Conservation (phyloP, 1,140 invertebrate genomes). For the Coboldia fuscipes region DNA sequence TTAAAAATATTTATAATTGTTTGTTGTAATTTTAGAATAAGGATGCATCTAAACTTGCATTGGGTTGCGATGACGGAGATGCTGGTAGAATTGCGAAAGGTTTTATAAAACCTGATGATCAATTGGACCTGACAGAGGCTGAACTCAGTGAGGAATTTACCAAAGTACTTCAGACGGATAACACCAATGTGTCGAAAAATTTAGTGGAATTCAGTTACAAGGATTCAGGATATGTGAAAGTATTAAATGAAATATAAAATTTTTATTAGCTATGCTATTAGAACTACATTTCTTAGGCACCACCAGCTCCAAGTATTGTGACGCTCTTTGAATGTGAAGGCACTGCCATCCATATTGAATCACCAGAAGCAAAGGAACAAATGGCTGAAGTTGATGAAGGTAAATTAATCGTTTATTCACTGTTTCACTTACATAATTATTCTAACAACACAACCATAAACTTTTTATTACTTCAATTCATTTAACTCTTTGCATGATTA, state of each 20-base stretch:
- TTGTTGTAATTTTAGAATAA: no score
- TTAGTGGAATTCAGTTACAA: conserved; percentile 48
- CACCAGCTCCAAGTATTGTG: conserved; percentile 33
- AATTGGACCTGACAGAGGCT: conserved; percentile 41
- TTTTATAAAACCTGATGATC: conserved; percentile 43
- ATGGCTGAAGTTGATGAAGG: conserved; percentile 28
- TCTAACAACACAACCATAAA: no score
- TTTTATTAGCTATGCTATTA: no score
- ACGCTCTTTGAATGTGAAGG: conserved; percentile 37
- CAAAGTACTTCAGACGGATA: conserved; percentile 44
- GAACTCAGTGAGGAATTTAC: conserved; percentile 67
- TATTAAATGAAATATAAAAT: no score
- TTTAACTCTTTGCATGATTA: no score
- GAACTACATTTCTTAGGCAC: conserved; percentile 17
- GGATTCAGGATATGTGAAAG: conserved; percentile 27
- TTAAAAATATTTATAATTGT: no score
- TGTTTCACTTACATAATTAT: no score
- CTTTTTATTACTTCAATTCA: no score
- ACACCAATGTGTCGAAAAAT: conserved; percentile 42
- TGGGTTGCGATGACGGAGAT: no score
- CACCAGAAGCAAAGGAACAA: conserved; percentile 42
- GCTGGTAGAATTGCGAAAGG: no score
- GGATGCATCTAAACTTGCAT: no score
- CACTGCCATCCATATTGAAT: conserved; percentile 44
- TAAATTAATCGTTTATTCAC: no score